Percentiles rank a stretch among this genome's conserved stretches.
phyloP scores from a whole-genome alignment of 2,888 invertebrate species.

The Mermis nigrescens region DNA sequence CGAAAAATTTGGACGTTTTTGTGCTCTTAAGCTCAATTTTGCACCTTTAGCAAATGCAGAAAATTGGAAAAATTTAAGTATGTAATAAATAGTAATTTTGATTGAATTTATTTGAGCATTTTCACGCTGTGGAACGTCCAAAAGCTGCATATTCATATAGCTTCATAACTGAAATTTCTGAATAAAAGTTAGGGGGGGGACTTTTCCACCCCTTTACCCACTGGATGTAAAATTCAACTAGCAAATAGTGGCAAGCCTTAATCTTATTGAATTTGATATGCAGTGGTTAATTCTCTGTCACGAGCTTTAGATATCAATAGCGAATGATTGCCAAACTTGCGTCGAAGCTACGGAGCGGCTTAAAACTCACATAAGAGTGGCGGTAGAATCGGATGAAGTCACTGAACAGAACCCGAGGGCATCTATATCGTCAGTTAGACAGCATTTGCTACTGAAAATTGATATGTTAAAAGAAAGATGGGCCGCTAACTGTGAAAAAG shows the following conservation, averaged over 20 bases:
- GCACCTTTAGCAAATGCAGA: too few relatives aligned
- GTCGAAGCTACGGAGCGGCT: conserved; percentile 50
- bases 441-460: conserved; percentile 25
- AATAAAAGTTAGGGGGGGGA: too few relatives aligned
- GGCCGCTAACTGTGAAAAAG: conserved; percentile 18
- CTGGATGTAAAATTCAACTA: background rate
- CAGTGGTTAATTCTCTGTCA: background rate
- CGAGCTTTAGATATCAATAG: conserved; percentile 46
- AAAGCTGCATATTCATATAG: too few relatives aligned
- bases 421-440: conserved; percentile 12
- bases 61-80: too few relatives aligned
- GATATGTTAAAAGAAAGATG: conserved; percentile 25
- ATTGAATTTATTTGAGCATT: too few relatives aligned
- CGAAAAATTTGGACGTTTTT: too few relatives aligned
- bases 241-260: too few relatives aligned
- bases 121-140: too few relatives aligned
- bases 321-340: conserved; percentile 81
- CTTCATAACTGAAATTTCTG: too few relatives aligned
- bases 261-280: background rate
- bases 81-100: too few relatives aligned
- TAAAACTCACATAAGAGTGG: conserved; percentile 22
- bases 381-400: conserved; percentile 18
- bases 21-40: too few relatives aligned
- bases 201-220: too few relatives aligned
- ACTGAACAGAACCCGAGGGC: background rate